These are phyloP conservation scores for Gadopsis bispinosus DNA, from an alignment of 2,797 vertebrate genomes.

Conservation along the genomic window DNA sequence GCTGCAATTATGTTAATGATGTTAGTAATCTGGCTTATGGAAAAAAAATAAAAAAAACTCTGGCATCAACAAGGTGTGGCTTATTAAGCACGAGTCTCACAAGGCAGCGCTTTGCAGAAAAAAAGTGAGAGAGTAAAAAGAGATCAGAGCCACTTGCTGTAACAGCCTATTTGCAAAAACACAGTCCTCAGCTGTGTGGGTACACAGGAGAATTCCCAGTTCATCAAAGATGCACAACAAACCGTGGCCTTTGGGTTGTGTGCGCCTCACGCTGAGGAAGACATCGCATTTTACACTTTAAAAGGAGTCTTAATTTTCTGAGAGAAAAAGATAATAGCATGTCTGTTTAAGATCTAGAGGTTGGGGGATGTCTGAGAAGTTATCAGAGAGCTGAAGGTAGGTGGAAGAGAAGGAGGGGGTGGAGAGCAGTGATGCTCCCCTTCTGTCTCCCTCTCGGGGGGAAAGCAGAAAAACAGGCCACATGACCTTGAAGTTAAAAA, in stretches of 20 bases:
- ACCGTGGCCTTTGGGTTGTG: conserved; percentile 65
- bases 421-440: conserved; percentile 5
- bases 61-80: conserved; percentile 23
- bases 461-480: conserved; percentile 41
- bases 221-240: conserved; percentile 82
- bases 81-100: conserved; percentile 36
- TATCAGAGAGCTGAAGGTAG: conserved; percentile 33
- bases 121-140: conserved; percentile 40
- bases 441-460: conserved; percentile 2
- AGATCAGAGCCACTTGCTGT: conserved; percentile 60
- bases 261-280: conserved; percentile 59
- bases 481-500: conserved; percentile 64
- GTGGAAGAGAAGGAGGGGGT: conserved; percentile 18
- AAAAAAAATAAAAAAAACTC: conserved; percentile 40
- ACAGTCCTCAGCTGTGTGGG: conserved; percentile 64
- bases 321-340: conserved; percentile 58
- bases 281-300: conserved; percentile 69
- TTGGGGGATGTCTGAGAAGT: conserved; percentile 36
- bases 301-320: conserved; percentile 69
- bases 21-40: conserved; percentile 18
- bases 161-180: conserved; percentile 73
- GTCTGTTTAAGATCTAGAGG: conserved; percentile 50
- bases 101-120: conserved; percentile 28
- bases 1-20: background rate
- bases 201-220: conserved; percentile 74